phyloP scores from a whole-genome alignment of 2,888 invertebrate species.

The Isotomurus palustris region DNA sequence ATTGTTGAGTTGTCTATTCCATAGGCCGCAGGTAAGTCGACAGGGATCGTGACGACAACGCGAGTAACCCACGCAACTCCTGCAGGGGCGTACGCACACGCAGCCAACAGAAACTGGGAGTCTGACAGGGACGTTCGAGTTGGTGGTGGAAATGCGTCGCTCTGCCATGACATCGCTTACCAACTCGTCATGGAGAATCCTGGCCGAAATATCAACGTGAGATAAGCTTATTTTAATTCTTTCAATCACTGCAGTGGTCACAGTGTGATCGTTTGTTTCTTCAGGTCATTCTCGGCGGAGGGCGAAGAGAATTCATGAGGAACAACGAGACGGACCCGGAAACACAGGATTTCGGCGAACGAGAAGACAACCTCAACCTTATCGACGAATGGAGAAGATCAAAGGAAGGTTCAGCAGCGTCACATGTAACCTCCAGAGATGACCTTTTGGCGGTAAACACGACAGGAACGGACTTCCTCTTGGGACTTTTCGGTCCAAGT shows the following conservation, averaged over 20 bases:
- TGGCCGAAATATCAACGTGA: constrained; percentile 68
- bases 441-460: constrained; percentile 55
- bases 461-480: constrained; percentile 60
- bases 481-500: constrained; percentile 54
- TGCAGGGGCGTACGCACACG: constrained; percentile 51
- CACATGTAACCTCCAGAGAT: constrained; percentile 57
- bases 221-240: constrained; percentile 31
- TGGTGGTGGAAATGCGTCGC: no score
- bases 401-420: constrained; percentile 46
- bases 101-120: constrained; percentile 65
- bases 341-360: constrained; percentile 49
- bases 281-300: constrained; percentile 55
- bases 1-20: no score
- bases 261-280: no score
- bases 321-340: constrained; percentile 44
- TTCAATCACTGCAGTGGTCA: no score
- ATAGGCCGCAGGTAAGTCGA: neutral
- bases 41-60: neutral
- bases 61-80: neutral
- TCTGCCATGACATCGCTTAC: constrained; percentile 76
- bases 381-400: constrained; percentile 60
- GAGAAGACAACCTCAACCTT: constrained; percentile 62
- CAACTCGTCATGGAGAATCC: constrained; percentile 74
- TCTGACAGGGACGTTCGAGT: constrained; percentile 67
- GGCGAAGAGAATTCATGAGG: constrained; percentile 32